Evolutionary conservation across 2,888 invertebrate genomes (phyloP).

Genomic region (Litoditis marina): DNA sequence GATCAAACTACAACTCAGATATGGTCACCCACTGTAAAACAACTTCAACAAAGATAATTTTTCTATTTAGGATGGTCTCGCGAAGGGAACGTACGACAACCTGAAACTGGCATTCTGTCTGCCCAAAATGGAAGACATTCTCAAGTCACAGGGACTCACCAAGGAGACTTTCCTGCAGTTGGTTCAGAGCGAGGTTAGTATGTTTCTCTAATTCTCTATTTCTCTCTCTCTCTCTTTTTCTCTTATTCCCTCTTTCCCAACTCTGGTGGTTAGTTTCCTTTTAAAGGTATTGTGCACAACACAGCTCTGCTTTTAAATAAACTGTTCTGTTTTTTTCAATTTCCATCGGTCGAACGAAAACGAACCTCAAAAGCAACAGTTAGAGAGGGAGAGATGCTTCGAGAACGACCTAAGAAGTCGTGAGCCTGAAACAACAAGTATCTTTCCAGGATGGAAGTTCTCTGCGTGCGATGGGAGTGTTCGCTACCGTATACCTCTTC

Average conservation of each 20-base stretch:
- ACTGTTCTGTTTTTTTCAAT: no score
- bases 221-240: no score
- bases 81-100: constrained; percentile 57
- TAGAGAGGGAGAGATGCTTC: no score
- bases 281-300: no score
- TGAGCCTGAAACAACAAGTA: no score
- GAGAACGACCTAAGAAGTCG: no score
- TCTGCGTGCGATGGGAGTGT: constrained; percentile 56
- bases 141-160: constrained; percentile 54
- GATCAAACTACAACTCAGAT: background rate
- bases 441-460: constrained; percentile 45
- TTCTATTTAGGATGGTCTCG: constrained; percentile 51
- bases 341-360: no score
- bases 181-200: constrained; percentile 52
- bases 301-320: no score
- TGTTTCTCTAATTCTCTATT: no score
- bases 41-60: background rate
- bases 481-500: constrained; percentile 60
- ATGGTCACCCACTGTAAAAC: background rate
- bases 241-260: no score
- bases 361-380: no score
- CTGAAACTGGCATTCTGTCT: constrained; percentile 58
- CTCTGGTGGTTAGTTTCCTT: no score
- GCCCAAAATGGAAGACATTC: constrained; percentile 57
- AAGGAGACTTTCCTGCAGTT: constrained; percentile 55